Conservation (phyloP, 2,888 invertebrate species). For the Dicyrtoma fusca region DNA sequence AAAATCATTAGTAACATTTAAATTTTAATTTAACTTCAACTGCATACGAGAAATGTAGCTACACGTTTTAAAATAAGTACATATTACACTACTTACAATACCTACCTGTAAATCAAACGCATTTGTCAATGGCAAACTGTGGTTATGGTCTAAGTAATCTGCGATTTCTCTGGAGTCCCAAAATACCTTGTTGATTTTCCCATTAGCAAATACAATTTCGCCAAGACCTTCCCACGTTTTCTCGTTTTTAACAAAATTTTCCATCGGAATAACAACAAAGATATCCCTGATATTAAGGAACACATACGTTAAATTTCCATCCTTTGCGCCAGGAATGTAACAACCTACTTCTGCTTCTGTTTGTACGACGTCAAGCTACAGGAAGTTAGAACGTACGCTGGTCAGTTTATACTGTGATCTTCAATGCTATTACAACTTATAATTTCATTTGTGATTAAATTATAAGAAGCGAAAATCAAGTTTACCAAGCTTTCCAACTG, state of each 20-base stretch:
- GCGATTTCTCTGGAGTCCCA: background rate
- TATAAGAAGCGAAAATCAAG: too few species aligned
- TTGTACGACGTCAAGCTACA: background rate
- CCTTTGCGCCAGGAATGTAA: constrained; percentile 9
- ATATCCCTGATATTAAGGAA: constrained; percentile 1
- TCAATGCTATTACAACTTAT: too few species aligned
- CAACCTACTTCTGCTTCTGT: constrained; percentile 14
- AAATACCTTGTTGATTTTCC: constrained; percentile 3
- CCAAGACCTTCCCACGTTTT: constrained; percentile 2
- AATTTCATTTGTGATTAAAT: too few species aligned
- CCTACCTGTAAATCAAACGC: constrained; percentile 22
- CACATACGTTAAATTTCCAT: background rate
- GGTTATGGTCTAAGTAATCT: constrained; percentile 9
- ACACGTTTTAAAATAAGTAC: too few species aligned
- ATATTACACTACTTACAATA: too few species aligned
- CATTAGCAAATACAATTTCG: too few species aligned
- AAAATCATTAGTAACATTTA: too few species aligned
- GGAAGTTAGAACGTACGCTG: too few species aligned
- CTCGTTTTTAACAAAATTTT: background rate
- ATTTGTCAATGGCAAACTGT: background rate
- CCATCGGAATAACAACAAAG: constrained; percentile 6
- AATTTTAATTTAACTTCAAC: too few species aligned
- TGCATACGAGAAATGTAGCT: too few species aligned
- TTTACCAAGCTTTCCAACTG: constrained; percentile 2
- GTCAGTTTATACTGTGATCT: too few species aligned